Evolutionary conservation across 2,797 vertebrate species (phyloP).

Genomic region (Morelia viridis): DNA sequence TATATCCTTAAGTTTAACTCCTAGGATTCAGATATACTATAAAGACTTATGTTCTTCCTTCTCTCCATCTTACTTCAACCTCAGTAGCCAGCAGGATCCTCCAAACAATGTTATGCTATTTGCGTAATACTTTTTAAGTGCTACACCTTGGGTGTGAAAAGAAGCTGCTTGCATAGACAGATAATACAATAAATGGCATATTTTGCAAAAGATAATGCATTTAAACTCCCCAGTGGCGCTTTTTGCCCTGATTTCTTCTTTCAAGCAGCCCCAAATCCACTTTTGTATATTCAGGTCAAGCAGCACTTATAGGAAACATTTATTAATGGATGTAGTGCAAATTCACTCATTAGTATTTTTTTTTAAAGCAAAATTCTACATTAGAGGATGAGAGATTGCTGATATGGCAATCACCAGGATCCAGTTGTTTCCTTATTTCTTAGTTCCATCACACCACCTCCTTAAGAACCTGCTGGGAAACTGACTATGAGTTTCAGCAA

Average conservation of each 20-base stretch:
- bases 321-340: not conserved
- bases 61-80: conserved; percentile 26
- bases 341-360: not conserved
- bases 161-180: not conserved
- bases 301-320: not conserved
- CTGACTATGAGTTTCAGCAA: not conserved
- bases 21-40: conserved; percentile 52
- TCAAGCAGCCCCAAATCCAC: not conserved
- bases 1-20: conserved; percentile 46
- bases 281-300: not conserved
- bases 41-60: conserved; percentile 64
- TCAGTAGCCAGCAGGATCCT: conserved; percentile 43
- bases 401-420: not conserved
- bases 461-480: fast-evolving
- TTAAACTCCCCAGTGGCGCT: not conserved
- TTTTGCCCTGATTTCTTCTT: not conserved
- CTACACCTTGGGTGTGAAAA: not conserved
- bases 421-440: not conserved
- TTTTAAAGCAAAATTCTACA: fast-evolving
- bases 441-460: not conserved
- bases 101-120: not conserved
- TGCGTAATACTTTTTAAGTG: not conserved
- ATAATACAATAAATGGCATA: not conserved
- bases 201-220: not conserved
- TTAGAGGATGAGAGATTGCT: not conserved